Evolutionary conservation across 2,888 invertebrate genomes (phyloP).

Genomic region (Drosophila parthenogenetica): DNA sequence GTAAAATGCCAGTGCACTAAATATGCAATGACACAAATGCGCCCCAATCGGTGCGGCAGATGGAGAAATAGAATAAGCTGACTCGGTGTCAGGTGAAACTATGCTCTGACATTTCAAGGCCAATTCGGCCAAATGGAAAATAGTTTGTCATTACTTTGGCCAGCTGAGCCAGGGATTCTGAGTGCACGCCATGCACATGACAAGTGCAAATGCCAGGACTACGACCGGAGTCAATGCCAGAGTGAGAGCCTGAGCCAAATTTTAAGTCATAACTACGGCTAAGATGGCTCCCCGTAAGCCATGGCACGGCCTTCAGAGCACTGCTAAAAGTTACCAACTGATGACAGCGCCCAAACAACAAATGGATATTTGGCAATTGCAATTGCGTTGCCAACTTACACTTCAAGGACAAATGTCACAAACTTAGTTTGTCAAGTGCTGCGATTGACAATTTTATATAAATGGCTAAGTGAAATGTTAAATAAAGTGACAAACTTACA

Average conservation of each 20-base stretch:
- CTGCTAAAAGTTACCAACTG: conserved; percentile 26
- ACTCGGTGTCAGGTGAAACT: conserved; percentile 48
- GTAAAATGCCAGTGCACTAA: conserved; percentile 46
- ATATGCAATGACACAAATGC: conserved; percentile 72
- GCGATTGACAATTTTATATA: conserved; percentile 19
- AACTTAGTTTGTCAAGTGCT: conserved; percentile 24
- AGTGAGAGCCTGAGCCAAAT: too few relatives aligned
- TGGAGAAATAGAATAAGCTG: conserved; percentile 19
- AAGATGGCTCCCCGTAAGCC: conserved; percentile 24
- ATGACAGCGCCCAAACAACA: conserved; percentile 38
- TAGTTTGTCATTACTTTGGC: conserved; percentile 58
- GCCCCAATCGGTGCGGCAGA: conserved; percentile 30
- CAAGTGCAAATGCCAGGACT: conserved; percentile 42
- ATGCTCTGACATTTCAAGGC: conserved; percentile 52
- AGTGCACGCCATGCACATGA: conserved; percentile 51
- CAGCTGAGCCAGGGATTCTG: conserved; percentile 36
- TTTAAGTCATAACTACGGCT: background rate
- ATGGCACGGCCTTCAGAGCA: conserved; percentile 40
- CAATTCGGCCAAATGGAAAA: conserved; percentile 61
- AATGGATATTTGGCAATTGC: conserved; percentile 9
- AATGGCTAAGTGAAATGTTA: conserved; percentile 38
- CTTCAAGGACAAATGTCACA: conserved; percentile 41
- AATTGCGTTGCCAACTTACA: conserved; percentile 16
- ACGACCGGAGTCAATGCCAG: background rate
- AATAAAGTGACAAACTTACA: conserved; percentile 23